Evolutionary conservation across 2,888 invertebrate species (phyloP), one percentile per base, ranked within the genome.

Genomic region (Cephus pygmeus): DNA sequence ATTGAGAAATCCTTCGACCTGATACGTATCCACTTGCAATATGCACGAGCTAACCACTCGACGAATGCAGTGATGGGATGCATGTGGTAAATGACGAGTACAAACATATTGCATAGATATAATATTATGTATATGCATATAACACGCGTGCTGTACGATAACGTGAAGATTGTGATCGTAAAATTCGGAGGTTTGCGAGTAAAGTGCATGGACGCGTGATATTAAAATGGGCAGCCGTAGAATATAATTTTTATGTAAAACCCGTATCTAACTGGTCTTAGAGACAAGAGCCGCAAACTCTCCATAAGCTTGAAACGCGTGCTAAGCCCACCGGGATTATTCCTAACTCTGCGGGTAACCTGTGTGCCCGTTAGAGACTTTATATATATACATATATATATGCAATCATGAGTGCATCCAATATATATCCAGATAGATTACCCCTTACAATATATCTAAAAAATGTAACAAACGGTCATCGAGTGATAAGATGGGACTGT

Each of bases 241-340:
- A 15, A 40, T 40, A 15, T 56, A 23, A 23, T 56, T 15, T 9
- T 56, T 56, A 56, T 56, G 23, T 23, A 23, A 23, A 56, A 23
- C 1, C 36, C 35, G 35, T 36, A 36, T 73, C 73, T 69, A 83
- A 81, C 82, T 56, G 56, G 56, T 23, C 23, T 40, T 40, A 40
- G 23, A 40, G 23, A 9, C 1, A 56, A 23, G 56, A 82, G 80
- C 83, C 77, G 81, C 84, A 85, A 86, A 87, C 82, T 86, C 85
- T 81, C 77, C 80, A 79, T 82, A 83, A 85, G 84, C 83, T 81
- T 75, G 80, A 78, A 83, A 79, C 82, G 80, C 78, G 75, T 82
- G 83, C 83, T 86, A 85, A 87, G 85, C 84, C 83, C 82, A 15
- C 78, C 76, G 81, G 84, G 85, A 88, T 87, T 87, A 86, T 76